These are phyloP conservation scores for Drosophila nasuta DNA, from an alignment of 1,140 invertebrate genomes.

Conservation along the genomic window DNA sequence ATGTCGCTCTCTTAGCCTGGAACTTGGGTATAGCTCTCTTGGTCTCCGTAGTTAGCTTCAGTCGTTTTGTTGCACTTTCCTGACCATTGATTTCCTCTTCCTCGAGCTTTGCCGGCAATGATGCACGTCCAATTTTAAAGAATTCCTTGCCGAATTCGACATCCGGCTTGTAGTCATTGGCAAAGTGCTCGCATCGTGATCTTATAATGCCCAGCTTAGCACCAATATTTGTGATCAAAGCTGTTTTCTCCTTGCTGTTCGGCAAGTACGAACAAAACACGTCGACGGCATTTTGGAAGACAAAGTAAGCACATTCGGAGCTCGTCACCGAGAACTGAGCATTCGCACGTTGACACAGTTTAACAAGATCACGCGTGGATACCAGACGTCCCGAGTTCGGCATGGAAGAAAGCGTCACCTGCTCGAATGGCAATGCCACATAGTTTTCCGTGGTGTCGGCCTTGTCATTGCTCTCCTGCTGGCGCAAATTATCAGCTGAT, in stretches of 20 bases:
- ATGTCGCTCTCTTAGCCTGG: conserved; percentile 86
- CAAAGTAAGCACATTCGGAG: conserved; percentile 90
- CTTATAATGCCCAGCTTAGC: conserved; percentile 93
- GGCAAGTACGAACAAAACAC: conserved; percentile 90
- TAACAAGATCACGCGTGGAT: conserved; percentile 95
- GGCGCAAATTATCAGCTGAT: conserved; percentile 85
- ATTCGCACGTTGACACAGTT: conserved; percentile 94
- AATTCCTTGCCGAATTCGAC: conserved; percentile 85
- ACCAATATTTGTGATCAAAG: conserved; percentile 90
- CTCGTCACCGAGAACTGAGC: conserved; percentile 91
- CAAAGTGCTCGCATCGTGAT: conserved; percentile 93
- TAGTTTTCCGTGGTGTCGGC: conserved; percentile 72
- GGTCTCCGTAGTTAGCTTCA: conserved; percentile 52
- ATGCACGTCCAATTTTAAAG: conserved; percentile 87
- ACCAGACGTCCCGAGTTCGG: conserved; percentile 87
- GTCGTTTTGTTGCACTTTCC: conserved; percentile 50
- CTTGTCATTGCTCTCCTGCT: conserved; percentile 66
- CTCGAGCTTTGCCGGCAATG: conserved; percentile 80
- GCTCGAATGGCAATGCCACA: conserved; percentile 71
- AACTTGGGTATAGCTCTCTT: conserved; percentile 39
- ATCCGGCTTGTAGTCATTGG: conserved; percentile 91
- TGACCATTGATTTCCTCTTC: conserved; percentile 35
- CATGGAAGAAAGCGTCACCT: conserved; percentile 47
- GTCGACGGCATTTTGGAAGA: conserved; percentile 96
- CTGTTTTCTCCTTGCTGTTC: conserved; percentile 87